phyloP scores from a whole-genome alignment of 2,113 vertebrate genomes.

The Trichomycterus rosablanca region DNA sequence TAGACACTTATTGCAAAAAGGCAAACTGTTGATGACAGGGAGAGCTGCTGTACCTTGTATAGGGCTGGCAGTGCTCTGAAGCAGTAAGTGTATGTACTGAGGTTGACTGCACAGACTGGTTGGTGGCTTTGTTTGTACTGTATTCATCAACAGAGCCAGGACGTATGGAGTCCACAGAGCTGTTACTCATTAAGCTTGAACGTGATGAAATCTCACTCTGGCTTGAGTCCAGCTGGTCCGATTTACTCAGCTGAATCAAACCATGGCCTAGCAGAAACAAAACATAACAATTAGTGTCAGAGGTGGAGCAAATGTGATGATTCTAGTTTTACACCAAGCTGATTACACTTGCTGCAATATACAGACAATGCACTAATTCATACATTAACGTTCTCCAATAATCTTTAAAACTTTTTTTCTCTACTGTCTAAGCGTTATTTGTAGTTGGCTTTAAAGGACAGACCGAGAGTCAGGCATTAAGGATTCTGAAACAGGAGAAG shows the following conservation, averaged over 20 bases:
- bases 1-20: not conserved
- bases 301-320: too few species aligned
- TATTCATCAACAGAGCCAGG: conserved; percentile 71
- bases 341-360: too few species aligned
- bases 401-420: too few species aligned
- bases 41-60: conserved; percentile 79
- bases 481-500: too few species aligned
- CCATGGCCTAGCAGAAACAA: conserved; percentile 79
- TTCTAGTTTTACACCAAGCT: too few species aligned
- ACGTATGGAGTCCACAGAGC: conserved; percentile 85
- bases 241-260: conserved; percentile 74
- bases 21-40: too few species aligned
- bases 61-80: conserved; percentile 68
- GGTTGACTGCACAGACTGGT: conserved; percentile 26
- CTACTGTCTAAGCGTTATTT: too few species aligned
- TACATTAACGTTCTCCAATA: too few species aligned
- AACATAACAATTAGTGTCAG: too few species aligned
- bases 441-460: too few species aligned
- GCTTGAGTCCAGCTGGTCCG: conserved; percentile 87
- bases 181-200: conserved; percentile 87
- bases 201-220: conserved; percentile 94
- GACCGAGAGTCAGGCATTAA: too few species aligned
- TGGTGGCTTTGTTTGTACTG: conserved; percentile 56
- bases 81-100: conserved; percentile 43
- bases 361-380: too few species aligned